Conservation (phyloP, 1,140 invertebrate genomes). For the Helicoverpa armigera region DNA sequence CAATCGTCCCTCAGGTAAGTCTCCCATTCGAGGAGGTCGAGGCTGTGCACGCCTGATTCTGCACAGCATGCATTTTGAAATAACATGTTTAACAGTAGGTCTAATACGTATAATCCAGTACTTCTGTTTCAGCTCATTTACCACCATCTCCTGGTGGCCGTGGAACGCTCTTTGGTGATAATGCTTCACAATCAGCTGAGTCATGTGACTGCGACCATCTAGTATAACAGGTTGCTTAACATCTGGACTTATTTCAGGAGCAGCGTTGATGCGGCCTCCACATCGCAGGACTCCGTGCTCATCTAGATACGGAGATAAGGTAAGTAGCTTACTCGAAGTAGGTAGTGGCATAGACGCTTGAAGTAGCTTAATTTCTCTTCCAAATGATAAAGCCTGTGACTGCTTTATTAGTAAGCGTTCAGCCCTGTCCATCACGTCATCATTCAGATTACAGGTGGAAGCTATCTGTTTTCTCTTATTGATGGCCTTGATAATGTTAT, state of each 20-base stretch:
- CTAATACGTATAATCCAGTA: neutral
- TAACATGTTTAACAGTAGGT: no score
- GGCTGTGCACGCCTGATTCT: no score
- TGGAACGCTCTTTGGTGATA: neutral
- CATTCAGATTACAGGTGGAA: neutral
- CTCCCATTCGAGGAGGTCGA: neutral
- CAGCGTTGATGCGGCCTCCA: no score
- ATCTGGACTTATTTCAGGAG: no score
- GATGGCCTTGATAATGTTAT: neutral
- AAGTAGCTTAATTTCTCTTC: conserved; percentile 32
- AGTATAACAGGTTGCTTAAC: conserved; percentile 38
- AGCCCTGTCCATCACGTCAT: conserved; percentile 12
- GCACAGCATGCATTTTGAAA: no score
- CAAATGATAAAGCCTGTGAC: conserved; percentile 9
- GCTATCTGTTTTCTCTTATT: conserved; percentile 16
- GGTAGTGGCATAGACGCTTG: no score
- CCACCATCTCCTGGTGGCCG: neutral
- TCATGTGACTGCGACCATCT: no score
- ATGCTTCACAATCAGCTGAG: no score
- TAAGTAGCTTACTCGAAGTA: no score
- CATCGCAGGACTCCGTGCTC: no score
- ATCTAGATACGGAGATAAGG: no score
- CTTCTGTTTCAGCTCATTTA: neutral
- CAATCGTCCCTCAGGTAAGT: neutral
- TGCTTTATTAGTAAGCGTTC: conserved; percentile 12